These are phyloP conservation scores for Labeo rohita DNA, from an alignment of 2,113 vertebrate species.

Conservation along the genomic window DNA sequence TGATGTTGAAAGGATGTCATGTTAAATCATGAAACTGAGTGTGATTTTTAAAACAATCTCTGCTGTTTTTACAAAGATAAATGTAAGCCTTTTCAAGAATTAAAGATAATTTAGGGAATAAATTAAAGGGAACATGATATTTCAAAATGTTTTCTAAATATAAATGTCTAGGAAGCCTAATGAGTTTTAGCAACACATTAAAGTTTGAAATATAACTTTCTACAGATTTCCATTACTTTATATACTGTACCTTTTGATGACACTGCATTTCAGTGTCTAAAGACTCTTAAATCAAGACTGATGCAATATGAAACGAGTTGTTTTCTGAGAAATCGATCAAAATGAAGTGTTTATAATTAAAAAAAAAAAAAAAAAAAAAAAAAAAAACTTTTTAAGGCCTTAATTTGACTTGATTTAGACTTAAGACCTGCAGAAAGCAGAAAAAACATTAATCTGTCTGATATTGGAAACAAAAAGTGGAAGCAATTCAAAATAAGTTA, in stretches of 20 bases:
- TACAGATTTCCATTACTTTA: neutral
- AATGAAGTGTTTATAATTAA: too few relatives aligned
- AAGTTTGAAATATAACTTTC: neutral
- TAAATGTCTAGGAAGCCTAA: neutral
- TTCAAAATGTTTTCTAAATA: neutral
- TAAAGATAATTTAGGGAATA: neutral
- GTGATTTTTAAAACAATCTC: neutral
- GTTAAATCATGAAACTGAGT: neutral
- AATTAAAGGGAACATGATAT: neutral
- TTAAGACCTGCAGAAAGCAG: neutral
- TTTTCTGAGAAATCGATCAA: neutral
- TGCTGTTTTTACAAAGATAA: neutral
- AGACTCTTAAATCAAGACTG: neutral
- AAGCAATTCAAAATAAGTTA: neutral
- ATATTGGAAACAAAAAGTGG: neutral
- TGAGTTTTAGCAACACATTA: neutral
- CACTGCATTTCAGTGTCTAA: neutral
- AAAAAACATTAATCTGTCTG: neutral
- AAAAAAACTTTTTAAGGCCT: neutral
- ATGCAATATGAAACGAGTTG: neutral
- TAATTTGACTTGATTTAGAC: neutral
- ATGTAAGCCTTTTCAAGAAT: neutral
- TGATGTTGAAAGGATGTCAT: slow-evolving; percentile 23
- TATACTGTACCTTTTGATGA: too few relatives aligned
- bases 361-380: too few relatives aligned